Evolutionary conservation across 2,888 invertebrate genomes (phyloP).

Genomic region (Stratiomys singularior): DNA sequence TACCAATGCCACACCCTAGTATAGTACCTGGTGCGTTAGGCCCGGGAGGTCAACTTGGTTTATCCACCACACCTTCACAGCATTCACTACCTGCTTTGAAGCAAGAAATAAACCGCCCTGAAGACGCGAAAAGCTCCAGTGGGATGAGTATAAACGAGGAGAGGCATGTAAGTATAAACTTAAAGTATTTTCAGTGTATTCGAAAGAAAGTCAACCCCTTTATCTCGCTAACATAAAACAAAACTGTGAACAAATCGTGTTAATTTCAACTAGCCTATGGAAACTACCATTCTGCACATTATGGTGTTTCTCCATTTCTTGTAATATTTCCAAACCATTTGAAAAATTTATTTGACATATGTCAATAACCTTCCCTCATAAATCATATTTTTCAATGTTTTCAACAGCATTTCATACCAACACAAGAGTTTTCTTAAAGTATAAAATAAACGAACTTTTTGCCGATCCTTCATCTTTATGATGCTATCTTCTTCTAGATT

Average conservation of each 20-base stretch:
- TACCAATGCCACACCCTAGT: slow-evolving; percentile 74
- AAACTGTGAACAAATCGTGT: not conserved
- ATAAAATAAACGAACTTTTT: too few species aligned
- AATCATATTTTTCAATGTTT: too few species aligned
- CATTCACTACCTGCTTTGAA: slow-evolving; percentile 83
- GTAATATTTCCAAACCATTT: too few species aligned
- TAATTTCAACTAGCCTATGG: not conserved
- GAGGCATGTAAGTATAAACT: slow-evolving; percentile 59
- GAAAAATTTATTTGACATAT: too few species aligned
- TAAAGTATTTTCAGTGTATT: not conserved
- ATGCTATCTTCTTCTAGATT: too few species aligned
- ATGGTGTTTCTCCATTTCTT: too few species aligned
- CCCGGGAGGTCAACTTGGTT: slow-evolving; percentile 71
- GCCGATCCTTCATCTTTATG: too few species aligned
- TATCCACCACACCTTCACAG: slow-evolving; percentile 74
- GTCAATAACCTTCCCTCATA: too few species aligned
- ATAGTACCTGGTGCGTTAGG: slow-evolving; percentile 67
- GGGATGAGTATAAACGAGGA: slow-evolving; percentile 66
- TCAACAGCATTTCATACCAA: too few species aligned
- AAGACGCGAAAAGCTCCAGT: slow-evolving; percentile 80
- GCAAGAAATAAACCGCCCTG: slow-evolving; percentile 79
- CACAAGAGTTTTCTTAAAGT: too few species aligned
- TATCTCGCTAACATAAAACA: too few species aligned
- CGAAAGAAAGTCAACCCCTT: too few species aligned
- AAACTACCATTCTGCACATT: not conserved